phyloP scores from a whole-genome alignment of 1,140 invertebrate genomes.

The Meloidogyne chitwoodi region DNA sequence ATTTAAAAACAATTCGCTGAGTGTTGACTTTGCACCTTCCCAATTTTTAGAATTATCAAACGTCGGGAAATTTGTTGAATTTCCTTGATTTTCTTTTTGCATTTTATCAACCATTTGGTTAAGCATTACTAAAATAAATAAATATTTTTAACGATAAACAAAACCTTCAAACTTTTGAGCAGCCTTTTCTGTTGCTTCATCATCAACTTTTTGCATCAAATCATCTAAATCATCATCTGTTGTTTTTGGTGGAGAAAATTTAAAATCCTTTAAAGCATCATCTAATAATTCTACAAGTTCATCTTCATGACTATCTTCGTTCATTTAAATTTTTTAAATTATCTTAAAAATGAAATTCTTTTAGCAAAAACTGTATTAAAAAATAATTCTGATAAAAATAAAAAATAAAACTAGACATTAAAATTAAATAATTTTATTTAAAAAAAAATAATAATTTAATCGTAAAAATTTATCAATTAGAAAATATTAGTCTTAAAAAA shows the following conservation, averaged over 20 bases:
- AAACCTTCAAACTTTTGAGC: constrained; percentile 19
- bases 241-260: constrained; percentile 12
- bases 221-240: constrained; percentile 36
- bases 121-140: constrained; percentile 21
- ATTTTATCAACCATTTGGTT: constrained; percentile 16
- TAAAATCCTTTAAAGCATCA: constrained; percentile 30
- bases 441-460: too few relatives aligned
- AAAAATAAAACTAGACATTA: too few relatives aligned
- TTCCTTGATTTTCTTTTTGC: background rate
- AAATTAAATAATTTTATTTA: too few relatives aligned
- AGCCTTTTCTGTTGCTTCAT: constrained; percentile 34
- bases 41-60: background rate
- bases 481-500: background rate
- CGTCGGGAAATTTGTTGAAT: background rate
- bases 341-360: background rate
- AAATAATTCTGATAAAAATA: background rate
- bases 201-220: constrained; percentile 32
- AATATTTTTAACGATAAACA: background rate
- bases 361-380: background rate
- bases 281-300: constrained; percentile 24
- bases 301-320: background rate
- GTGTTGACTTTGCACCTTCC: background rate
- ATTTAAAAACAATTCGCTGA: constrained; percentile 21
- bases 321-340: background rate
- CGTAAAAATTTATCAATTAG: too few relatives aligned